Percentiles rank a stretch among this genome's conserved stretches.
phyloP scores from a whole-genome alignment of 2,888 invertebrate species.

The Rhabditoides inermis region DNA sequence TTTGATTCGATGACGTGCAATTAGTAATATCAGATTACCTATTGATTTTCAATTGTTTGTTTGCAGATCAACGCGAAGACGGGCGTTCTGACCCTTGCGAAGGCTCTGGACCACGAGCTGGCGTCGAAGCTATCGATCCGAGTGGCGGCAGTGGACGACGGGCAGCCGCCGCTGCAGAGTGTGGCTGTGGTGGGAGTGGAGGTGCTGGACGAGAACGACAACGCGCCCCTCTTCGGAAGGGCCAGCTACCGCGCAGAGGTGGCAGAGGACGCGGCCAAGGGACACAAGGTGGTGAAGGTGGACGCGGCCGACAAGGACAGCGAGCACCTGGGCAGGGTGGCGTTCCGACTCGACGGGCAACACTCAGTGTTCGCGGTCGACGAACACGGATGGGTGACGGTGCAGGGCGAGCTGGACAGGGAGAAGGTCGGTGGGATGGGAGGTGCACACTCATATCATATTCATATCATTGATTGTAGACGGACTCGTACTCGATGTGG shows the following conservation, averaged over 20 bases:
- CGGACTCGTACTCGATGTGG: conserved; percentile 65
- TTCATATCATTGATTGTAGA: neutral
- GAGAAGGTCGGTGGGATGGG: conserved; percentile 18
- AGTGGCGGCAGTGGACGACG: conserved; percentile 72
- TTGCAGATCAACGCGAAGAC: conserved; percentile 11
- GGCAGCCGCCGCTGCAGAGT: conserved; percentile 56
- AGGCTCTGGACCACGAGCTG: conserved; percentile 64
- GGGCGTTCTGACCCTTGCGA: conserved; percentile 16
- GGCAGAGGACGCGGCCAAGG: conserved; percentile 31
- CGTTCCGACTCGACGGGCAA: conserved; percentile 57
- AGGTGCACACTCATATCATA: neutral
- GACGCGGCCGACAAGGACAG: conserved; percentile 77
- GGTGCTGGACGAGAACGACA: conserved; percentile 47
- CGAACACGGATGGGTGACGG: conserved; percentile 26
- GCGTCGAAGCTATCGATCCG: conserved; percentile 70
- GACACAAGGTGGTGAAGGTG: conserved; percentile 54
- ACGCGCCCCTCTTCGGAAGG: conserved; percentile 36
- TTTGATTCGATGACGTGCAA: no score
- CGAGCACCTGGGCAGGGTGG: conserved; percentile 73
- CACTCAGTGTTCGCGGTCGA: conserved; percentile 27
- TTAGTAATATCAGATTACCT: no score
- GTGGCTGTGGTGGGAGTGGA: conserved; percentile 28
- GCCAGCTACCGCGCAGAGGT: conserved; percentile 28
- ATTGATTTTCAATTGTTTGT: no score
- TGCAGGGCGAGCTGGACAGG: conserved; percentile 27